phyloP scores from a whole-genome alignment of 2,888 invertebrate genomes.

The Gymnosoma rotundatum region DNA sequence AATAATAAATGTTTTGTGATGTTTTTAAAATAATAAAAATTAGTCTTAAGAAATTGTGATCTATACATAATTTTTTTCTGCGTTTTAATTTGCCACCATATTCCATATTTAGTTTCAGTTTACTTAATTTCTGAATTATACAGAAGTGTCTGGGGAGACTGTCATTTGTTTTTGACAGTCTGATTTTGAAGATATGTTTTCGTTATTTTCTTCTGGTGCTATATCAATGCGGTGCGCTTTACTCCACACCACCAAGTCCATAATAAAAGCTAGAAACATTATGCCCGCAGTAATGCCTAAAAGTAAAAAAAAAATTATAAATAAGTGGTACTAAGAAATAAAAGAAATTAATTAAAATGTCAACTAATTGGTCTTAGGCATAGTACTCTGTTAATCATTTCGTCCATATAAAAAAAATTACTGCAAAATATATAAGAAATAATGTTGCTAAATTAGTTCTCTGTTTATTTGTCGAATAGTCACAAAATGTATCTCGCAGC shows the following conservation, averaged over 20 bases:
- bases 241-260: constrained; percentile 94
- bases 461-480: too few species aligned
- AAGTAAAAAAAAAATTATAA: constrained; percentile 72
- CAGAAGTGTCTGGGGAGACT: constrained; percentile 78
- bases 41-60: constrained; percentile 29
- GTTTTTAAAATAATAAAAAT: constrained; percentile 26
- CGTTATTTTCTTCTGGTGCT: constrained; percentile 83
- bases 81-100: neutral
- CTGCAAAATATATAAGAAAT: too few species aligned
- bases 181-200: constrained; percentile 73
- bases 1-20: constrained; percentile 17
- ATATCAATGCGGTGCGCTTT: constrained; percentile 92
- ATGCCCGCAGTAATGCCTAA: constrained; percentile 93
- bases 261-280: constrained; percentile 92
- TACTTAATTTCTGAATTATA: constrained; percentile 69
- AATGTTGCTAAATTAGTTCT: too few species aligned
- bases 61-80: constrained; percentile 36
- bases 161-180: constrained; percentile 78
- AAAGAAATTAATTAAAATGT: too few species aligned
- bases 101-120: too few species aligned
- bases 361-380: too few species aligned
- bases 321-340: too few species aligned
- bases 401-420: too few species aligned
- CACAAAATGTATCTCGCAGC: too few species aligned
- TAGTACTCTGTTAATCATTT: too few species aligned